phyloP scores from a whole-genome alignment of 2,797 vertebrate genomes.

The Crenichthys baileyi region DNA sequence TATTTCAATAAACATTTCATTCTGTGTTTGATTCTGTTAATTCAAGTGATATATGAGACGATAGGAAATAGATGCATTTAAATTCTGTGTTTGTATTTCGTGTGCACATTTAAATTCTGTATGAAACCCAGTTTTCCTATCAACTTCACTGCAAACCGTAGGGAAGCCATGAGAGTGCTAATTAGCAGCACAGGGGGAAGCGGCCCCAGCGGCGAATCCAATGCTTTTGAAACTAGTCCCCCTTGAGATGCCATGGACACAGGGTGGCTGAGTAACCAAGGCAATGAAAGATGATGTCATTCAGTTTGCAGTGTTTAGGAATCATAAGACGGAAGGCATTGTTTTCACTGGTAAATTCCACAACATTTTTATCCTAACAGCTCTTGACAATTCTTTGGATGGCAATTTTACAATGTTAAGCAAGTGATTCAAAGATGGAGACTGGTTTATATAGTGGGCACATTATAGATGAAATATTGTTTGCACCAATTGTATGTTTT shows the following conservation, averaged over 20 bases:
- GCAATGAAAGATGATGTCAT: constrained; percentile 55
- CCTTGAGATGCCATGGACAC: constrained; percentile 68
- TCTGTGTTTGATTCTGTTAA: not conserved
- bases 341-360: not conserved
- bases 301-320: constrained; percentile 1
- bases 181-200: constrained; percentile 75
- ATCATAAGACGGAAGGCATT: not conserved
- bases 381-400: not conserved
- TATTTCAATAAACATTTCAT: not conserved
- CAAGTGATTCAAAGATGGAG: not conserved
- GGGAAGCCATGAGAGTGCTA: constrained; percentile 69
- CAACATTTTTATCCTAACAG: not conserved
- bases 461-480: not conserved
- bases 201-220: constrained; percentile 65
- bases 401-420: not conserved
- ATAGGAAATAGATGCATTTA: not conserved
- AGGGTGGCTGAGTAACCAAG: constrained; percentile 50
- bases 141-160: constrained; percentile 59
- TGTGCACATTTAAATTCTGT: constrained; percentile 28
- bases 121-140: constrained; percentile 61
- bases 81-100: constrained; percentile 17
- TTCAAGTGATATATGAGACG: not conserved
- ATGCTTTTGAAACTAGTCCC: constrained; percentile 67
- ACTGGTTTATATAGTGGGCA: not conserved
- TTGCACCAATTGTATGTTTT: not conserved